phyloP scores from a whole-genome alignment of 2,113 vertebrate species.

The Machaerirhynchus nigripectus region DNA sequence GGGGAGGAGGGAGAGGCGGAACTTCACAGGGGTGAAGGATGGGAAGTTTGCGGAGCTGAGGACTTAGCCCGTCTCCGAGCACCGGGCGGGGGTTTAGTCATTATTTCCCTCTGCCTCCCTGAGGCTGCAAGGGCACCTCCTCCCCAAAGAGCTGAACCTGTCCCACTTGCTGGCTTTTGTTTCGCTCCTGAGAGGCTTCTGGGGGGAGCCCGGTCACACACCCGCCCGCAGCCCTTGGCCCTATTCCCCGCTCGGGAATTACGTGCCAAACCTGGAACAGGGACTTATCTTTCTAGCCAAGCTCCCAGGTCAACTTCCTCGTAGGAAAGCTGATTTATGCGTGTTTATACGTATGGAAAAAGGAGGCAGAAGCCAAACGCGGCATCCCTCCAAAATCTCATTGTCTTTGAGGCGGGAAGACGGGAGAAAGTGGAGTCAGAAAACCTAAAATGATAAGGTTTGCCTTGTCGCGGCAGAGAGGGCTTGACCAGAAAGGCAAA shows the following conservation, averaged over 20 bases:
- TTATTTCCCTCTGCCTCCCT: background rate
- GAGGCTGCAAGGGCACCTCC: background rate
- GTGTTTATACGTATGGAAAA: constrained; percentile 31
- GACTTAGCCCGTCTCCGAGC: background rate
- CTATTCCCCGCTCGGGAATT: background rate
- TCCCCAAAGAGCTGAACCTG: background rate
- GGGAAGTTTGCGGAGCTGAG: background rate
- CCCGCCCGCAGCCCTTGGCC: background rate
- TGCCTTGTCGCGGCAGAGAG: background rate
- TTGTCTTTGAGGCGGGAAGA: constrained; percentile 4
- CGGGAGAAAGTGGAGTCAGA: background rate
- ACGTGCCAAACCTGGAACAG: background rate
- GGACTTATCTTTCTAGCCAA: background rate
- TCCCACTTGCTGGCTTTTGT: background rate
- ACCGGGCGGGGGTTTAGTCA: background rate
- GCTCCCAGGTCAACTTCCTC: constrained; percentile 21
- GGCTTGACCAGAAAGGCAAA: background rate
- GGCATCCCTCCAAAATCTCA: constrained; percentile 40
- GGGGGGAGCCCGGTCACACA: background rate
- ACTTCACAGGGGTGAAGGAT: constrained; percentile 26
- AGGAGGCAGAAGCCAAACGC: constrained; percentile 8
- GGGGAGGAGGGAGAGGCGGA: constrained; percentile 29
- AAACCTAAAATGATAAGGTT: background rate
- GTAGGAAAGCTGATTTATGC: constrained; percentile 43
- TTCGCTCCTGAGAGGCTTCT: background rate